Base-by-base conservation (phyloP, 2,888 invertebrate species). In the Cerastoderma edule region DNA sequence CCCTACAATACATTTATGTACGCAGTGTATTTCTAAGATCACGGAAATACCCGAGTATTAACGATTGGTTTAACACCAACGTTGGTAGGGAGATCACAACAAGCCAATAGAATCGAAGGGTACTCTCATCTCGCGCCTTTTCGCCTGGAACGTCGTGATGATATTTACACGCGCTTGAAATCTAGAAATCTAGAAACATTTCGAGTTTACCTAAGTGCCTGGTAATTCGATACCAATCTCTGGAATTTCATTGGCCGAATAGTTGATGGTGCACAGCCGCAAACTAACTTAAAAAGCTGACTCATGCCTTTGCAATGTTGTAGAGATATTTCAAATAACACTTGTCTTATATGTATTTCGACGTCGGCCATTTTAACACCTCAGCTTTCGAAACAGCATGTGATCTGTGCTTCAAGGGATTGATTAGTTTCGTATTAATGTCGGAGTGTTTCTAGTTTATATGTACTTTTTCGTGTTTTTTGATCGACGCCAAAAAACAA, bases 271-370 rank as follows among this genome's bases (percentile, higher is more conserved):
- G 67, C 50, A 53, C 39, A 54, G 54, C 53, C 33, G 67, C 33
- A n/a, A 56, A 39, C 67, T 27, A 50, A 35, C 46, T 28, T n/a
- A n/a, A 10, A 24, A 3, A 10, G 54, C 64, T 71, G 71, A 77
- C 72, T 77, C 77, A 77, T 28, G 33, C 27, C 30, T 53, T 66
- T 60, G 69, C 68, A 57, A 77, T 77, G 65, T 67, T 66, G 63
- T 65, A 72, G 65, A 60, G 24, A 60, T 60, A 60, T 39, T 60
- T 60, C 24, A 39, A 24, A 60, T 60, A 60, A 39, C 39, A 32
- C 39, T 35, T 60, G 60, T 35, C 60, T 60, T 8, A 60, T 39
- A 32, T 39, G 39, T 39, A 39, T 60, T 60, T 60, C 60, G 60
- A 60, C 35, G 24, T 60, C 60, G 16, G 60, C 60, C 19, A 33